These are phyloP conservation scores for Leptocoma aspasia DNA, from an alignment of 2,113 vertebrate species.

Conservation along the genomic window DNA sequence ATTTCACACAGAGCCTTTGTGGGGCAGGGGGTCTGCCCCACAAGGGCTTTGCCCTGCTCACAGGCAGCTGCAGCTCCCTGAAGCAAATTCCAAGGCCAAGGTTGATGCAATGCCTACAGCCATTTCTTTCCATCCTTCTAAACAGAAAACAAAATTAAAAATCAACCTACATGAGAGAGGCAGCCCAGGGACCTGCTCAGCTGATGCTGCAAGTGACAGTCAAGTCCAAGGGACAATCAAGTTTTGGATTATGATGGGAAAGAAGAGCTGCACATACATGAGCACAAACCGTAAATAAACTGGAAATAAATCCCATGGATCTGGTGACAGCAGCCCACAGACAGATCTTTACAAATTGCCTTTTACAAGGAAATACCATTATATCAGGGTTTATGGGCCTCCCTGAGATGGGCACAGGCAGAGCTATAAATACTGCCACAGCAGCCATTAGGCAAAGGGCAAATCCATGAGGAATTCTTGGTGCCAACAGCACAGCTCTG, in stretches of 20 bases:
- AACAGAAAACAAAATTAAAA: neutral
- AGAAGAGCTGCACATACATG: neutral
- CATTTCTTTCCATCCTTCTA: neutral
- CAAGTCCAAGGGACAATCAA: neutral
- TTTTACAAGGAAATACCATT: slow-evolving; percentile 43
- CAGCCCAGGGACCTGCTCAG: neutral
- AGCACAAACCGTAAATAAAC: neutral
- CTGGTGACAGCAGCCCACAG: slow-evolving; percentile 25
- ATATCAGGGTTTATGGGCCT: neutral
- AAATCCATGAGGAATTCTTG: neutral
- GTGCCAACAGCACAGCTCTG: neutral
- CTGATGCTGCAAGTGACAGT: neutral
- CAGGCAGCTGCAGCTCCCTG: neutral
- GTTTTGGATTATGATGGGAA: neutral
- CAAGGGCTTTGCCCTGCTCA: neutral
- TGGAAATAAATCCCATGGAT: slow-evolving; percentile 19
- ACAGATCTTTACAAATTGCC: slow-evolving; percentile 38
- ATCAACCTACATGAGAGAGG: neutral
- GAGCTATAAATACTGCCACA: neutral
- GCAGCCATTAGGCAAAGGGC: neutral
- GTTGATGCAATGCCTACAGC: neutral
- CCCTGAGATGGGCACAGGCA: neutral
- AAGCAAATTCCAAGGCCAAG: neutral
- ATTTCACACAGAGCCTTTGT: neutral
- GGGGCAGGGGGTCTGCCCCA: neutral